Evolutionary conservation across 2,888 invertebrate genomes (phyloP).

Genomic region (Galerucella pusilla): DNA sequence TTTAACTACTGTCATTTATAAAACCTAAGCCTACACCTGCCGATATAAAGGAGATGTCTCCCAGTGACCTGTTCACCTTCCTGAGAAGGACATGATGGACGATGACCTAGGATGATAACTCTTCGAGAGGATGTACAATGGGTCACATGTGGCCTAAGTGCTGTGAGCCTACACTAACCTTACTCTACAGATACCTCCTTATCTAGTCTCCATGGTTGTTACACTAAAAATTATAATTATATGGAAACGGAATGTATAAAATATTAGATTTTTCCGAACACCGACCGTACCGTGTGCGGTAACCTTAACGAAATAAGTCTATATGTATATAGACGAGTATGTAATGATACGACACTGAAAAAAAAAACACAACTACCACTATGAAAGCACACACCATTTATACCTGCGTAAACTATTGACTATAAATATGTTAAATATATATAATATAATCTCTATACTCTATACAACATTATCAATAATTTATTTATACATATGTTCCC

Average conservation of each 20-base stretch:
- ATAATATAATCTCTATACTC: conserved; percentile 58
- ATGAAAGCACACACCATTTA: conserved; percentile 66
- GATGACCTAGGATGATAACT: too few species aligned
- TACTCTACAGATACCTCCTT: too few species aligned
- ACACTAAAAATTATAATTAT: background rate
- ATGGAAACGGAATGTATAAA: background rate
- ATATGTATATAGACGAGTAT: conserved; percentile 30
- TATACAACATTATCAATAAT: conserved; percentile 65
- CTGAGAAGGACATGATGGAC: too few species aligned
- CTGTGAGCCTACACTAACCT: too few species aligned
- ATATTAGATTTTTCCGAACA: background rate
- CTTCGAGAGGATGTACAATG: too few species aligned
- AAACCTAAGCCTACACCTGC: too few species aligned
- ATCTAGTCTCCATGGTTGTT: background rate
- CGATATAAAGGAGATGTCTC: too few species aligned
- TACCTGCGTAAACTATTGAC: conserved; percentile 62
- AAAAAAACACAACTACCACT: conserved; percentile 56
- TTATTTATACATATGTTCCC: conserved; percentile 64
- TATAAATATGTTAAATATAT: conserved; percentile 64
- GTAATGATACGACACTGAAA: conserved; percentile 56
- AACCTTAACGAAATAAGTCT: conserved; percentile 19
- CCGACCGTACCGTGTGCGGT: conserved; percentile 12
- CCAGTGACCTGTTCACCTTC: too few species aligned
- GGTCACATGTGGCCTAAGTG: too few species aligned
- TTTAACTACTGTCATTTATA: too few species aligned